phyloP scores from a whole-genome alignment of 2,888 invertebrate genomes.

The Cosmia pyralina region DNA sequence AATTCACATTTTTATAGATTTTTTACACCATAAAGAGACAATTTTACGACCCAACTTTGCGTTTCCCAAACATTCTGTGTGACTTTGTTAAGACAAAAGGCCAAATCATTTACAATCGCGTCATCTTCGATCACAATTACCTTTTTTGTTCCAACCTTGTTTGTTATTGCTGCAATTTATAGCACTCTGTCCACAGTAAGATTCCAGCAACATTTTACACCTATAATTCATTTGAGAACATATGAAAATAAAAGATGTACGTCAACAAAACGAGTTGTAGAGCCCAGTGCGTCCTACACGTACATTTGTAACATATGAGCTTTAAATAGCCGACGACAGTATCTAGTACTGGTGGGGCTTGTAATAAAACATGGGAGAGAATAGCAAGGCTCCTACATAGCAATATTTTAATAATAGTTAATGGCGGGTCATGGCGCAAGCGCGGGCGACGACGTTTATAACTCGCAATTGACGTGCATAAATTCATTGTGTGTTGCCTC shows the following conservation, averaged over 20 bases:
- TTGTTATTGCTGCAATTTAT: conserved; percentile 83
- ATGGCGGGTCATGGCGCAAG: conserved; percentile 86
- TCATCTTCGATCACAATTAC: conserved; percentile 75
- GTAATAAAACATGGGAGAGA: conserved; percentile 88
- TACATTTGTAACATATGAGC: conserved; percentile 86
- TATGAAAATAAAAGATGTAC: conserved; percentile 79
- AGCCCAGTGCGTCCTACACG: conserved; percentile 81
- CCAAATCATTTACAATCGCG: conserved; percentile 68
- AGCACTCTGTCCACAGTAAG: conserved; percentile 78
- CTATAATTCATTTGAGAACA: conserved; percentile 84
- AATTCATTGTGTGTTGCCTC: conserved; percentile 83
- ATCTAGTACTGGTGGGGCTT: conserved; percentile 80
- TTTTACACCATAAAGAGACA: neutral
- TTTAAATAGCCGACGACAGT: conserved; percentile 88
- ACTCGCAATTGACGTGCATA: conserved; percentile 86
- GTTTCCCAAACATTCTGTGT: conserved; percentile 29
- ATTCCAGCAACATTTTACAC: conserved; percentile 84
- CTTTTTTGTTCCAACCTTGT: conserved; percentile 74
- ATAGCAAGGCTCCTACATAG: conserved; percentile 86
- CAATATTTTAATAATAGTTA: conserved; percentile 90
- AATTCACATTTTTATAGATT: conserved; percentile 16
- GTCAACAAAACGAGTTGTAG: conserved; percentile 75
- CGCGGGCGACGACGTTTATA: conserved; percentile 87
- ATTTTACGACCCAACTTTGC: conserved; percentile 15
- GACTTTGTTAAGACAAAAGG: conserved; percentile 47